Conservation (phyloP, 2,888 invertebrate species). For the Watsonalla binaria region DNA sequence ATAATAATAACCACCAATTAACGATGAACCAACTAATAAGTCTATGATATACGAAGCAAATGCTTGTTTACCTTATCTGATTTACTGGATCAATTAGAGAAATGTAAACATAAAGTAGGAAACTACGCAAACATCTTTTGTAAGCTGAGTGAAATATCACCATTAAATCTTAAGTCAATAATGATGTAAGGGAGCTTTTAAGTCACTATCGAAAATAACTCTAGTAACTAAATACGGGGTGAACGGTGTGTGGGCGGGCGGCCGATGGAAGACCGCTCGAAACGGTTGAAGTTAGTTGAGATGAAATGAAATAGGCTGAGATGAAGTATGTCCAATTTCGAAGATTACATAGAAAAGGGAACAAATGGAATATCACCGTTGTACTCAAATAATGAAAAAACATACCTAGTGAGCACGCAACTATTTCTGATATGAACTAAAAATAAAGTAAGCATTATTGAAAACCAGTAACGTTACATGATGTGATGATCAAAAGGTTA, state of each 20-base stretch:
- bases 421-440: too few relatives aligned
- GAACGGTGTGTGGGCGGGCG: conserved; percentile 27
- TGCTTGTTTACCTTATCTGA: too few relatives aligned
- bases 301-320: conserved; percentile 6
- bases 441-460: too few relatives aligned
- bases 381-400: not conserved
- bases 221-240: conserved; percentile 16
- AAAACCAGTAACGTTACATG: too few relatives aligned
- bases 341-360: not conserved
- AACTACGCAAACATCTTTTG: not conserved
- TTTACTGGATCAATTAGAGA: too few relatives aligned
- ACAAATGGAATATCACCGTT: not conserved
- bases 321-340: not conserved
- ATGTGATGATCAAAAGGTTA: too few relatives aligned
- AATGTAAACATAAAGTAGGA: too few relatives aligned
- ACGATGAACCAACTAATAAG: too few relatives aligned
- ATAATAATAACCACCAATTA: not conserved
- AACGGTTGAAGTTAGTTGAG: too few relatives aligned
- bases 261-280: too few relatives aligned
- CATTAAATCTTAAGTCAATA: conserved; percentile 3
- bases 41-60: too few relatives aligned
- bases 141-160: not conserved
- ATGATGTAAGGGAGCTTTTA: conserved; percentile 16
- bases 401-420: too few relatives aligned
- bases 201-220: conserved; percentile 22